Percentiles rank a stretch among this genome's conserved stretches.
phyloP scores from a whole-genome alignment of 30 jellyfish, hydroid and myxozoan genomes.

The Chrysaora quinquecirrha region DNA sequence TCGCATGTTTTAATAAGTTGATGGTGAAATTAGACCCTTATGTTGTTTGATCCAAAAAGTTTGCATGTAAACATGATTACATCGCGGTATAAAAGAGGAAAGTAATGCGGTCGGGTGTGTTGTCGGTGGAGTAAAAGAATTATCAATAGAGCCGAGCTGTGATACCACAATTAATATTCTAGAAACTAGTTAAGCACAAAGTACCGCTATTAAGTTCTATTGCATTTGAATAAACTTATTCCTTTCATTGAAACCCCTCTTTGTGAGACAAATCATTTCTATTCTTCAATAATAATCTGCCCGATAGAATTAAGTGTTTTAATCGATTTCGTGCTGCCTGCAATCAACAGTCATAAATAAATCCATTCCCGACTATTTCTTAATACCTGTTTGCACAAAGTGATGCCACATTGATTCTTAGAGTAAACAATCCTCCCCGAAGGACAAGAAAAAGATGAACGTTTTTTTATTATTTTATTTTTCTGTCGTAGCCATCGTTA shows the following conservation, averaged over 20 bases:
- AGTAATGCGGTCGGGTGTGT: constrained; percentile 5
- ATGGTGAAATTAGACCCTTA: too few relatives aligned
- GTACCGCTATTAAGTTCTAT: constrained; percentile 1
- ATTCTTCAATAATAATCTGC: background rate
- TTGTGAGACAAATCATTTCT: background rate
- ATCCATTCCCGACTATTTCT: background rate
- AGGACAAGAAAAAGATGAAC: too few relatives aligned
- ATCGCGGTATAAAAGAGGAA: background rate
- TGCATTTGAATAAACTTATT: background rate
- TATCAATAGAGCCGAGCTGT: constrained; percentile 1
- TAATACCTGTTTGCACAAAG: background rate
- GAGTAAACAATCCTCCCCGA: background rate
- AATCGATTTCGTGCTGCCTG: background rate
- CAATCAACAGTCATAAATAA: background rate
- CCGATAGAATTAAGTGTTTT: background rate
- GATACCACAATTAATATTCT: background rate
- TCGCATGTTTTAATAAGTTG: too few relatives aligned
- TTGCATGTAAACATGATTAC: background rate
- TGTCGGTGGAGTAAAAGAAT: background rate
- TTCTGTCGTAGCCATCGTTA: too few relatives aligned
- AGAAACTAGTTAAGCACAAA: background rate
- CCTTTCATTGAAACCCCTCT: background rate
- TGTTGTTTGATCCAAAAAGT: background rate
- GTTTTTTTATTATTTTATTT: too few relatives aligned
- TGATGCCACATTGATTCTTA: background rate